Conservation (phyloP, 2,113 vertebrate species). For the Carassius auratus region DNA sequence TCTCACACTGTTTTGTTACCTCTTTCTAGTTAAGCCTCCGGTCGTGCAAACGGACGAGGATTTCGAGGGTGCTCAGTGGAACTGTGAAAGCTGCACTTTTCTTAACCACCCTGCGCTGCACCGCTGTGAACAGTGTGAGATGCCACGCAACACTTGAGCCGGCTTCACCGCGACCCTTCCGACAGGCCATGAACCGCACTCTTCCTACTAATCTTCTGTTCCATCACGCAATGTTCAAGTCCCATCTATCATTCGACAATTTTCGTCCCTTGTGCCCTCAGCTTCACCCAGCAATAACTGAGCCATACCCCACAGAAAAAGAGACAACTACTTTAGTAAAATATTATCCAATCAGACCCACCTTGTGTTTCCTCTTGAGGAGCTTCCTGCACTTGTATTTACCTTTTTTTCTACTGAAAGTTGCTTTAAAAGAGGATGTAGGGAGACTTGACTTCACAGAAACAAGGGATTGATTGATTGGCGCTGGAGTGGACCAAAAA, state of each 20-base stretch:
- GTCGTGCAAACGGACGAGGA: slow-evolving; percentile 90
- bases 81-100: slow-evolving; percentile 98
- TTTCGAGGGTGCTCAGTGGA: slow-evolving; percentile 97
- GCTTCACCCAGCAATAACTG: slow-evolving; percentile 64
- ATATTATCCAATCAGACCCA: slow-evolving; percentile 34
- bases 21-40: slow-evolving; percentile 66
- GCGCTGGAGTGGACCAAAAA: slow-evolving; percentile 42
- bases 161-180: slow-evolving; percentile 52
- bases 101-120: slow-evolving; percentile 98
- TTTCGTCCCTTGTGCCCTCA: slow-evolving; percentile 19
- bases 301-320: slow-evolving; percentile 69
- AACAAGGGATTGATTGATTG: slow-evolving; percentile 45
- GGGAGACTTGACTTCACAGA: slow-evolving; percentile 52
- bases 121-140: slow-evolving; percentile 98
- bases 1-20: not conserved
- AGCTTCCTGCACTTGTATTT: slow-evolving; percentile 67
- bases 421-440: slow-evolving; percentile 51
- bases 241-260: slow-evolving; percentile 5
- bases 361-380: slow-evolving; percentile 48
- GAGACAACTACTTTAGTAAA: slow-evolving; percentile 45
- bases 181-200: not conserved
- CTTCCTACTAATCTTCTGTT: slow-evolving; percentile 13
- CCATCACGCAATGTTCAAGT: slow-evolving; percentile 53
- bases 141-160: slow-evolving; percentile 95
- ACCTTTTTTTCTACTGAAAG: slow-evolving; percentile 62